Evolutionary conservation across 2,113 vertebrate genomes (phyloP).

Genomic region (Vulpes vulpes): DNA sequence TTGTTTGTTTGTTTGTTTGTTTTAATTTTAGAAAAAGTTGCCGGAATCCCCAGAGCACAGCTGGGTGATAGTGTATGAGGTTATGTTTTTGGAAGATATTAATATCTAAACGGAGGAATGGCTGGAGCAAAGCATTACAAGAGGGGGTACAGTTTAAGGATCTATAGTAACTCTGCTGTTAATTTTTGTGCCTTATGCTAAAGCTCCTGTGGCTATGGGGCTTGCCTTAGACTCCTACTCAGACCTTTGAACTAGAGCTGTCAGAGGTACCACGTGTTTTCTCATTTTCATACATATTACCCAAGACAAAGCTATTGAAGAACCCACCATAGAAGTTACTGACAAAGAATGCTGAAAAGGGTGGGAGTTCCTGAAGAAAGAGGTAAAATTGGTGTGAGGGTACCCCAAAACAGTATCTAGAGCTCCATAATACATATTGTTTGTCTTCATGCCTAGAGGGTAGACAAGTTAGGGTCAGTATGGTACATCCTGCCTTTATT

Average conservation of each 20-base stretch:
- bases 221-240: constrained; percentile 90
- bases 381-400: constrained; percentile 93
- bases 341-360: constrained; percentile 95
- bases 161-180: constrained; percentile 92
- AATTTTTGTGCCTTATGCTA: constrained; percentile 93
- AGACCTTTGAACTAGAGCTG: constrained; percentile 91
- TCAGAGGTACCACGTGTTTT: constrained; percentile 92
- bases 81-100: neutral
- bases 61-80: too few relatives aligned
- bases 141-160: constrained; percentile 94
- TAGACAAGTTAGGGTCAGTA: constrained; percentile 6
- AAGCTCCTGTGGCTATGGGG: constrained; percentile 88
- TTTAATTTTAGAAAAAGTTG: neutral
- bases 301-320: constrained; percentile 91
- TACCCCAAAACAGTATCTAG: constrained; percentile 94
- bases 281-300: constrained; percentile 89
- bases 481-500: neutral
- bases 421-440: constrained; percentile 89
- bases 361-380: constrained; percentile 95
- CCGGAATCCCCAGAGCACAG: neutral
- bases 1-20: neutral
- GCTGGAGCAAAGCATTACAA: constrained; percentile 85
- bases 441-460: constrained; percentile 91
- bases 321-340: constrained; percentile 88
- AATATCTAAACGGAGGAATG: neutral